Evolutionary conservation across 2,797 vertebrate species (phyloP).

Genomic region (Hydrolagus colliei): DNA sequence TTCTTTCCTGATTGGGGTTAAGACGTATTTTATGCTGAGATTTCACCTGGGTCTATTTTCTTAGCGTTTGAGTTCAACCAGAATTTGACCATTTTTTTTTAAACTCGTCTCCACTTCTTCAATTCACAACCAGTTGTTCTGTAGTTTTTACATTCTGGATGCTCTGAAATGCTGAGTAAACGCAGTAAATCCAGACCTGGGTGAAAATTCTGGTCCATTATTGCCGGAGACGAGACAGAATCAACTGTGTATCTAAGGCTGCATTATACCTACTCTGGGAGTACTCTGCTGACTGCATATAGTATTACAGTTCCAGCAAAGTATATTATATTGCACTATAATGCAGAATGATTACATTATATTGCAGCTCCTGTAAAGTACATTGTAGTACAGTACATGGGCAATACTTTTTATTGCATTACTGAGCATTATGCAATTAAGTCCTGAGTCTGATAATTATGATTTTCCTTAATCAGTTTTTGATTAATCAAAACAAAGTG

Average conservation of each 20-base stretch:
- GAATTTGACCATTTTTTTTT: no score
- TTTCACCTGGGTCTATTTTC: background rate
- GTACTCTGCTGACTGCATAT: background rate
- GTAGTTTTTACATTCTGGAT: no score
- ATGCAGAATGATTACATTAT: slow-evolving; percentile 28
- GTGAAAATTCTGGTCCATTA: no score
- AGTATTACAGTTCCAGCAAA: slow-evolving; percentile 22
- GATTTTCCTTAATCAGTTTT: background rate
- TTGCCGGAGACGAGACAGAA: no score
- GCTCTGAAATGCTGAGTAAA: no score
- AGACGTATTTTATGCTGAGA: background rate
- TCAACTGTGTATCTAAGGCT: no score
- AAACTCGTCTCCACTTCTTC: no score
- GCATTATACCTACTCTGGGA: no score
- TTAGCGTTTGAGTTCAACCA: background rate
- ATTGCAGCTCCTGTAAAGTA: slow-evolving; percentile 21
- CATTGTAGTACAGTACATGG: slow-evolving; percentile 20
- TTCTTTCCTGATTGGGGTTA: background rate
- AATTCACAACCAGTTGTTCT: no score
- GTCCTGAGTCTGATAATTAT: slow-evolving; percentile 13
- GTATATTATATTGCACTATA: slow-evolving; percentile 29
- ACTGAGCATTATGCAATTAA: slow-evolving; percentile 23
- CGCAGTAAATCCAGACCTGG: no score
- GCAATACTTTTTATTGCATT: slow-evolving; percentile 30
- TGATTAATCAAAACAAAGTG: no score